Evolutionary conservation across 2,113 vertebrate genomes (phyloP).

Genomic region (Thalassarche chlororhynchos): DNA sequence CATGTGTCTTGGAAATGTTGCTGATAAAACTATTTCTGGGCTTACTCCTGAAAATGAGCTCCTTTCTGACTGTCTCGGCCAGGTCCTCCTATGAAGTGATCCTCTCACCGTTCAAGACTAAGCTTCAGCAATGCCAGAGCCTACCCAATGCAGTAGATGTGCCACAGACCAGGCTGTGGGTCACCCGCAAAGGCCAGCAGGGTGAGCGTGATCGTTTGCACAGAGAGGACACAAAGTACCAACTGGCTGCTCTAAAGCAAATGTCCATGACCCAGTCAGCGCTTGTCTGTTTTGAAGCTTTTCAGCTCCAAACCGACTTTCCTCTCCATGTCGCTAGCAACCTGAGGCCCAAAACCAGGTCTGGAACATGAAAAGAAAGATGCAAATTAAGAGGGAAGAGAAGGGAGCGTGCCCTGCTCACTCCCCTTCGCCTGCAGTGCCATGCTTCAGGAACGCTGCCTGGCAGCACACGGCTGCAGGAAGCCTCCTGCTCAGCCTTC

Average conservation of each 20-base stretch:
- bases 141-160: background rate
- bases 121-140: background rate
- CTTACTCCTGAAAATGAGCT: background rate
- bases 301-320: background rate
- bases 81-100: background rate
- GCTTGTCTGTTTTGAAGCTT: background rate
- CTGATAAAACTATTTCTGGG: background rate
- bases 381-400: background rate
- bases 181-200: background rate
- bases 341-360: background rate
- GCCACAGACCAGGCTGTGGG: background rate
- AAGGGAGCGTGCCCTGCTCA: background rate
- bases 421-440: background rate
- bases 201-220: background rate
- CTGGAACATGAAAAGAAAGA: background rate
- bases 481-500: background rate
- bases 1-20: background rate
- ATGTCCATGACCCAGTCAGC: background rate
- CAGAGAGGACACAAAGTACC: background rate
- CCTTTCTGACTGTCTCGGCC: background rate
- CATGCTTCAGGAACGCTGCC: background rate
- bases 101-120: background rate
- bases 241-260: background rate
- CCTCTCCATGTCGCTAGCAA: background rate
- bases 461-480: fast-evolving